A percentile compares a stretch with the other conserved stretches of the same genome.
Evolutionary conservation across 2,888 invertebrate species (phyloP).

Genomic region (Ommatoiulus sabulosus): DNA sequence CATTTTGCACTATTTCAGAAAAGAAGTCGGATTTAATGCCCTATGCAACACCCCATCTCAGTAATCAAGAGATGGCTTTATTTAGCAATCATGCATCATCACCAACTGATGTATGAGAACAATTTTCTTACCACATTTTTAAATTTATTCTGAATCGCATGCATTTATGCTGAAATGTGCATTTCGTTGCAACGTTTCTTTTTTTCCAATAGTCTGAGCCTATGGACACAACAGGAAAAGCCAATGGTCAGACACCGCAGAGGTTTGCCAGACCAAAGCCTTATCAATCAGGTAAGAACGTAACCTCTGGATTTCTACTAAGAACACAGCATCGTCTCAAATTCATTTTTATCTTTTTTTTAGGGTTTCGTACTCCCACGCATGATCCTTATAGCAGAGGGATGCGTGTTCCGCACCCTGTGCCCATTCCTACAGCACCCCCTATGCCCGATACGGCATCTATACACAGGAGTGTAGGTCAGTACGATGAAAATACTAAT

Average conservation of each 20-base stretch:
- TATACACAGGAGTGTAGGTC: constrained; percentile 10
- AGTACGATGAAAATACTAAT: neutral
- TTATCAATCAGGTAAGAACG: constrained; percentile 58
- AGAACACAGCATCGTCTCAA: neutral
- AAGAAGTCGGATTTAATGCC: constrained; percentile 54
- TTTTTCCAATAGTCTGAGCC: constrained; percentile 40
- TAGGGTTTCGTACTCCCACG: constrained; percentile 58
- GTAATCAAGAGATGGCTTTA: constrained; percentile 57
- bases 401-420: constrained; percentile 59
- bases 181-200: neutral
- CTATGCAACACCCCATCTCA: constrained; percentile 56
- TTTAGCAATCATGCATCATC: constrained; percentile 56
- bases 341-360: neutral
- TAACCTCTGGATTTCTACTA: neutral
- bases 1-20: constrained; percentile 46
- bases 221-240: constrained; percentile 34
- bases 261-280: constrained; percentile 58
- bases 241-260: constrained; percentile 55
- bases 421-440: constrained; percentile 60
- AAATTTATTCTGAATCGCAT: neutral
- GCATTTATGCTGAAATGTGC: neutral
- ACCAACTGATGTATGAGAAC: constrained; percentile 48
- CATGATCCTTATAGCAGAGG: constrained; percentile 57
- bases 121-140: neutral
- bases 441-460: constrained; percentile 59